Base-by-base conservation (phyloP, 1,140 invertebrate species). In the Anoplolepis gracilipes region DNA sequence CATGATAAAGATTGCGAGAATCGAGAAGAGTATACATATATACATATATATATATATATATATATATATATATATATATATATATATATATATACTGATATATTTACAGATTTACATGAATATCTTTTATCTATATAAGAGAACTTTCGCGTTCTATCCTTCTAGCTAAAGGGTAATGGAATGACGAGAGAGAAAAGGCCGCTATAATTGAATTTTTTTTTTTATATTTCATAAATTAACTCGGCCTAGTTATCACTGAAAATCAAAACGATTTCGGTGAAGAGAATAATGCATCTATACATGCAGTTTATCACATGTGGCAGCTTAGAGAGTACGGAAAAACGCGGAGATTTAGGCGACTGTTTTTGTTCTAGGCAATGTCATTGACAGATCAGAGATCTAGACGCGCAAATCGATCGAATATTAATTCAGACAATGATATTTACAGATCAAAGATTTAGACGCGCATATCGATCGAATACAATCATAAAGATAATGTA, bases 101-200 rank as follows among this genome's bases (percentile, higher is more conserved):
- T 91, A 88, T 92, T 92, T 89, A 90, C 87, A 92, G 89, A 90
- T 86, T 70, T 88, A 86, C 84, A 81, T 86, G 79, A 90, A 87
- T 90, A 90, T 81, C 75, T 88, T 87, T 90, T 92, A 92, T 90
- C 82, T 85, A 84, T 91, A 92, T 49, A 73, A 22, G 22, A 89
- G 87, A 33, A 62, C 85, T 79, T 87, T 82, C 87, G 62, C 46
- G 70, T 85, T 69, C 6, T 11, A 16, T 36, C n/a, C 46, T 6
- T 81, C 13, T 73, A 62, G 5, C 1, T 49, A 49, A 55, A 2
- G 59, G 19, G 19, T 36, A 28, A n/a, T 22, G 53, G 57, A 61
- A 33, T 53, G 46, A 13, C 19, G 55, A 59, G 55, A 36, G 25
- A 73, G 61, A 65, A 81, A 42, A 78, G 86, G 73, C 53, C 84